Base-by-base conservation (phyloP, 2,113 vertebrate species). In the Archocentrus centrarchus region DNA sequence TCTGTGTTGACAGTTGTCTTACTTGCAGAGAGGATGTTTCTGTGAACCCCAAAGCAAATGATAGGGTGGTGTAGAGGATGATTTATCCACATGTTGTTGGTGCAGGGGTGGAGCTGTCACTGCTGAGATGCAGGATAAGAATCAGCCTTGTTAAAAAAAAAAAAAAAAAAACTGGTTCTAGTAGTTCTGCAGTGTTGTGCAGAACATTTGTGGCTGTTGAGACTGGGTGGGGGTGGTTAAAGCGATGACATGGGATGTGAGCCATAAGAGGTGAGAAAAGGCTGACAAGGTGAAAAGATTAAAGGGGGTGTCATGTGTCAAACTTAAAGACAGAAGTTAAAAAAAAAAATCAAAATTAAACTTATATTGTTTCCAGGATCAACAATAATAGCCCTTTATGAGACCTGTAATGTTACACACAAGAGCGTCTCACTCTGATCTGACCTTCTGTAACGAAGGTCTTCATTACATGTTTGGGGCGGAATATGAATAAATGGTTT, bases 51-150 rank as follows among this genome's bases (percentile, higher is more conserved):
- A 75, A 27, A 63, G 61, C 50, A 80, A 90, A 89, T 79, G 80
- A 73, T 32, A 44, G 50, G 66, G 39, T 68, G 59, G 57, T 77
- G 27, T 15, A 84, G 76, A 75, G 35, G 63, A 55, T 59, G 81
- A 88, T 83, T 88, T 62, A 86, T 83, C 80, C 57, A 73, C 37
- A 75, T 9, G 6, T 11, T 82, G 81, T 82, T 82, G 75, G 80
- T 32, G 39, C 82, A 61, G 63, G 77, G 87, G 86, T 82, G 63
- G 62, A 87, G 79, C 76, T 84, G 80, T 89, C 86, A 86, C 58
- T 27, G 79, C 37, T 75, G 77, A 90, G 80, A 91, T 77, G 80
- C 85, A 73, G 58, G 85, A 89, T 86, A 77, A 82, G 62, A 90
- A 89, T 86, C 61, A 55, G 47, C 32, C 76, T 85, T 83, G 63